Evolutionary conservation across 1,140 invertebrate genomes (phyloP), one percentile per base, ranked within the genome.

Genomic region (Tribolium madens): DNA sequence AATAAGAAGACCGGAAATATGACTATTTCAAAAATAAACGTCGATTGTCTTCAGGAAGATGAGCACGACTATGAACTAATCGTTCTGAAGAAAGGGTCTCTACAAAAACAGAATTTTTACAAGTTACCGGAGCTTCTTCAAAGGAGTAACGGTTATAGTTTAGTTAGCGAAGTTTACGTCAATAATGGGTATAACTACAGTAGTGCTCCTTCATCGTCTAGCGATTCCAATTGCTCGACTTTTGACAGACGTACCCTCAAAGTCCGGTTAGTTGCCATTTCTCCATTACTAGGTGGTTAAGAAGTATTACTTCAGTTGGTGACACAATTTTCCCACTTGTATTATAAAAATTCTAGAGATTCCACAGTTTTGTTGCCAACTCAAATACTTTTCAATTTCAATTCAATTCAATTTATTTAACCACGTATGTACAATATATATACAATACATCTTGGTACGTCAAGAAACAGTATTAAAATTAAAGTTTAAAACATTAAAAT

Each of bases 141-240:
- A 12, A 77, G 84, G 50, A 82, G 82, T 0, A 87, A 88, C 14
- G 89, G 89, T 46, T 93, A 93, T 74, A 92, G 90, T 79, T 84
- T 93, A 76, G 92, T 93, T 0, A 93, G 91, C 79, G 92, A 93
- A 85, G 92, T 93, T 1, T 93, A 94, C 79, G 92, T 93, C 0
- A 93, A 93, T 83, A 92, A 93, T 80, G 91, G 89, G n/a, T 93
- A 93, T 80, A 89, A 90, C 81, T 90, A 89, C 81, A 88, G 89
- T 13, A 92, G 91, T 81, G 84, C 87, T 3, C 88, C 89, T 12
- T 88, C 88, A 17, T 87, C 89, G 7, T 90, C 91, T 0, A 89
- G 87, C 17, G 89, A 88, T 31, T 92, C 91, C 13, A 89, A 92
- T 69, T 90, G 89, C 78, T 92, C 91, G 1, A 87, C 86, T 10